phyloP scores from a whole-genome alignment of 2,113 vertebrate genomes.

The Xiphophorus maculatus region DNA sequence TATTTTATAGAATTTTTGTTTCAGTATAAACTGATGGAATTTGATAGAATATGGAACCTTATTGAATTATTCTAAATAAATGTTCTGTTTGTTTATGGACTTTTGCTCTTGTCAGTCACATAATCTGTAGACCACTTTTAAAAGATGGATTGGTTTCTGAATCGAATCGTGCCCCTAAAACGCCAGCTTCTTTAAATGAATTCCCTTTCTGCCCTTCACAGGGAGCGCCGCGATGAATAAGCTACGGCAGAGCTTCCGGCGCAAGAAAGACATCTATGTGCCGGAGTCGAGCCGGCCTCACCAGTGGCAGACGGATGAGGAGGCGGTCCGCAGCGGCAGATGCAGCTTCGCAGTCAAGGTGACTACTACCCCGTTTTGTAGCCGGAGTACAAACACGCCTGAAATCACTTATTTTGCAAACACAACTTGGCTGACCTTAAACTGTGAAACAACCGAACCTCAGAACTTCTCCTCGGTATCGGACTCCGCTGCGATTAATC shows the following conservation, averaged over 20 bases:
- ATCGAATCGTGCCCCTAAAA: no score
- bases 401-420: background rate
- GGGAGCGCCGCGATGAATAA: conserved; percentile 95
- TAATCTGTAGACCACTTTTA: no score
- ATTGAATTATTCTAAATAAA: no score
- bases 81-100: no score
- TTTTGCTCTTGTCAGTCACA: no score
- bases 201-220: conserved; percentile 48
- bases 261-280: conserved; percentile 99
- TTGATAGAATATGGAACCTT: no score
- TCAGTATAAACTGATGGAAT: no score
- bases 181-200: background rate
- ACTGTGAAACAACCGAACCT: conserved; percentile 9
- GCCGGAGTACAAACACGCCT: conserved; percentile 20
- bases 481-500: conserved; percentile 60
- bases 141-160: no score
- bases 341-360: conserved; percentile 99
- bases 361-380: conserved; percentile 48
- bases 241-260: conserved; percentile 97
- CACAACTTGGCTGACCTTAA: background rate
- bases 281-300: conserved; percentile 98
- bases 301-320: conserved; percentile 99
- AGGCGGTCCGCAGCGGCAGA: conserved; percentile 95
- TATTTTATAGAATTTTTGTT: no score
- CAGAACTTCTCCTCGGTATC: conserved; percentile 15